These are phyloP conservation scores for Diogma glabrata DNA, from an alignment of 2,888 invertebrate species.

Conservation along the genomic window DNA sequence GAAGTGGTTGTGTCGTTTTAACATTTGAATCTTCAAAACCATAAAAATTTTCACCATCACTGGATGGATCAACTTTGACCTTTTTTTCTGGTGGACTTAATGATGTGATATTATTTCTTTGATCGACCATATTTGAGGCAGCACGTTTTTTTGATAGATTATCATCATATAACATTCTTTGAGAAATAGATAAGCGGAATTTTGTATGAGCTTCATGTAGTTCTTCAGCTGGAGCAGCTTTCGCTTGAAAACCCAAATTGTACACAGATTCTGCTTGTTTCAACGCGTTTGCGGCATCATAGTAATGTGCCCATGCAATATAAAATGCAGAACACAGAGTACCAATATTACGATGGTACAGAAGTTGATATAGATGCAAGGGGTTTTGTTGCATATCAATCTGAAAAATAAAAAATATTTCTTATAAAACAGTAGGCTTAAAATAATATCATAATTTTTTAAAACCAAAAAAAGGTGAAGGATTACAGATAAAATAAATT, in stretches of 20 bases:
- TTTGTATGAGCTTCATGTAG: conserved; percentile 63
- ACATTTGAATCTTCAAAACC: neutral
- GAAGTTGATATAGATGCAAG: conserved; percentile 66
- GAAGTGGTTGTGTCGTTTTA: neutral
- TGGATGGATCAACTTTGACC: conserved; percentile 8
- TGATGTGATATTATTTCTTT: conserved; percentile 60
- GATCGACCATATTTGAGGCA: conserved; percentile 42
- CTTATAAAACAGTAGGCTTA: neutral
- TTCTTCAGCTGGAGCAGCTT: conserved; percentile 69
- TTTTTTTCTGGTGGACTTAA: conserved; percentile 31
- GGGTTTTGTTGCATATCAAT: conserved; percentile 69
- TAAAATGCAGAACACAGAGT: conserved; percentile 74
- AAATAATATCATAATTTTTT: neutral
- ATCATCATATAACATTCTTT: conserved; percentile 53
- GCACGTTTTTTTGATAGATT: conserved; percentile 44
- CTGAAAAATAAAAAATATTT: too few relatives aligned
- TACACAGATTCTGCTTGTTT: conserved; percentile 77
- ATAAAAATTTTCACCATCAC: conserved; percentile 1
- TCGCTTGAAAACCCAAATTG: conserved; percentile 60
- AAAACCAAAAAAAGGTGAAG: too few relatives aligned
- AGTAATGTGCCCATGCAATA: conserved; percentile 78
- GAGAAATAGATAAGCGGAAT: conserved; percentile 59
- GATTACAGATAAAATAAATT: too few relatives aligned
- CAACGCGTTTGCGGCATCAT: conserved; percentile 69
- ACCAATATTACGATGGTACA: conserved; percentile 71